These are phyloP conservation scores for Xenopus laevis DNA, from an alignment of 2,113 vertebrate species.

Conservation along the genomic window DNA sequence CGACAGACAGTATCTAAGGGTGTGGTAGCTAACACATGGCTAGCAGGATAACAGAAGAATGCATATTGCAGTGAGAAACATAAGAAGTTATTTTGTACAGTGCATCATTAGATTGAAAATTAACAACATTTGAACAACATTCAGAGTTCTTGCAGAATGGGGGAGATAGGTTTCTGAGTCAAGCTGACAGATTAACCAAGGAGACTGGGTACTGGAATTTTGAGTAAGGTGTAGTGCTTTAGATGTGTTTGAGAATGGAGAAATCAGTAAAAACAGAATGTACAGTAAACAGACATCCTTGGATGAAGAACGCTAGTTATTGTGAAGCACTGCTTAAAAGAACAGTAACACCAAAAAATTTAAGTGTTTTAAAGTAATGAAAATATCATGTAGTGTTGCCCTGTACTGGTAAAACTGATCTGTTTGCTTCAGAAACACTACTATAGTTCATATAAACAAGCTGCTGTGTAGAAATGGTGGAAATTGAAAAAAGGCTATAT, in stretches of 20 bases:
- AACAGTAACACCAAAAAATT: not conserved
- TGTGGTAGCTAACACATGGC: too few relatives aligned
- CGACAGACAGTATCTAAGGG: too few relatives aligned
- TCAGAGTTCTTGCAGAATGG: not conserved
- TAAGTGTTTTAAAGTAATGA: too few relatives aligned
- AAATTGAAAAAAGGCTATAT: too few relatives aligned
- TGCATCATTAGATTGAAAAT: too few relatives aligned
- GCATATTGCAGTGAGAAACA: not conserved
- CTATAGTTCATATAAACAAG: too few relatives aligned
- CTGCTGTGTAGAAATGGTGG: too few relatives aligned
- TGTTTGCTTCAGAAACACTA: too few relatives aligned
- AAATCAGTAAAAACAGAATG: not conserved
- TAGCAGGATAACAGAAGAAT: not conserved
- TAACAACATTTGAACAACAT: too few relatives aligned
- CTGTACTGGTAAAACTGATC: too few relatives aligned
- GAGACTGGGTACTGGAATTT: not conserved
- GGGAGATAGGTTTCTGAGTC: not conserved
- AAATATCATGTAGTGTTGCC: too few relatives aligned
- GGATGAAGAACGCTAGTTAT: not conserved
- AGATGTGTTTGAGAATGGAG: not conserved
- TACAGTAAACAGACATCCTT: not conserved
- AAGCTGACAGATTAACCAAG: not conserved
- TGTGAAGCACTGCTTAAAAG: not conserved
- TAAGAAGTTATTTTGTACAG: too few relatives aligned
- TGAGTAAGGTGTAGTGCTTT: not conserved